phyloP scores from a whole-genome alignment of 2,888 invertebrate species.

The Thymelicus lineola region DNA sequence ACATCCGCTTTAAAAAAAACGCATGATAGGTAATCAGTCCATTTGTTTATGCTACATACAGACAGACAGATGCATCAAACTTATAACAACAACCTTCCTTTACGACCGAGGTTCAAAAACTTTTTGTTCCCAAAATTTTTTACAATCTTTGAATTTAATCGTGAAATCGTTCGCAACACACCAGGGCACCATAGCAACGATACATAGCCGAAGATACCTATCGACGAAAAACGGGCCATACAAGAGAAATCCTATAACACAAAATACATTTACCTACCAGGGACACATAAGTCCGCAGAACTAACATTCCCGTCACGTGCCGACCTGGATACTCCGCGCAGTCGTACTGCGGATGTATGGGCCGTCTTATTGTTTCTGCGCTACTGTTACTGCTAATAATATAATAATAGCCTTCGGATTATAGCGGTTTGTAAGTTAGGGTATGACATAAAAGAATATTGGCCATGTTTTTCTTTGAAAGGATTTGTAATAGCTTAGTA shows the following conservation, averaged over 20 bases:
- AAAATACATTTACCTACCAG: conserved; percentile 11
- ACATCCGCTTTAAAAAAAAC: too few species aligned
- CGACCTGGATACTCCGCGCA: conserved; percentile 66
- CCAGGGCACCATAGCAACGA: neutral
- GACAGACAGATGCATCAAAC: too few species aligned
- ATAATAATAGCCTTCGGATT: conserved; percentile 21
- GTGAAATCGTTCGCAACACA: neutral
- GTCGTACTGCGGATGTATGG: conserved; percentile 48
- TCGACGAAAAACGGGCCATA: neutral
- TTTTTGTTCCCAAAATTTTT: too few species aligned
- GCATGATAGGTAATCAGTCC: too few species aligned
- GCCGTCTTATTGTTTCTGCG: conserved; percentile 16
- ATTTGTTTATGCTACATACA: too few species aligned
- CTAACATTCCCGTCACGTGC: conserved; percentile 58
- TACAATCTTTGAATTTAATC: neutral
- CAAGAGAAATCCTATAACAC: conserved; percentile 6
- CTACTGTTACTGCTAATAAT: conserved; percentile 20
- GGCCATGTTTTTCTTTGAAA: neutral
- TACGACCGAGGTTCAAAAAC: too few species aligned
- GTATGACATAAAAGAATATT: conserved; percentile 17
- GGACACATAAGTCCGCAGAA: conserved; percentile 22
- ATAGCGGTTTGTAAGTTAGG: conserved; percentile 17
- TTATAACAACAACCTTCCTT: too few species aligned
- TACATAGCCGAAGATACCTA: neutral
- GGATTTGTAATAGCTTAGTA: conserved; percentile 1